Evolutionary conservation across 2,797 vertebrate genomes (phyloP), one percentile per base, ranked within the genome.

Genomic region (Sarcoramphus papa): DNA sequence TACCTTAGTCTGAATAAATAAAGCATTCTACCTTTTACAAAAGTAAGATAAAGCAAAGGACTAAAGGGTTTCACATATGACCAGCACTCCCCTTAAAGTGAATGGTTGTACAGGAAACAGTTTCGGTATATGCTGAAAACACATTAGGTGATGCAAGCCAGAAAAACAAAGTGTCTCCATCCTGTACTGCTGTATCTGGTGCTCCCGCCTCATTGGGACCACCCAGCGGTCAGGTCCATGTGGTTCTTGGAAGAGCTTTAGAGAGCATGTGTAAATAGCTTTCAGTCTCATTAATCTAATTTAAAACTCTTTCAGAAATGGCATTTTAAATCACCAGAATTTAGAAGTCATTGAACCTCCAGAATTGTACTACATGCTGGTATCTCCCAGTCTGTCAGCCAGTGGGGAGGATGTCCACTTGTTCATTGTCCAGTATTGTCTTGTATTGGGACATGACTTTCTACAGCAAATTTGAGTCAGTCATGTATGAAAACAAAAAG

Each of bases 1-100:
- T 96, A 93, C 85, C 90, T 96, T 95, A 92, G 85, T 65, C 87
- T 94, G 79, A 79, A 88, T 81, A 97, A 97, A 96, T 95, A 97
- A 96, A 97, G 87, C 70, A 48, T 94, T 92, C 79, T 95, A 35
- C 79, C 87, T 93, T 93, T 90, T 91, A 95, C 79, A 92, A 51
- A 96, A 96, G 82, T 94, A 91, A 97, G 95, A 95, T 94, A 95
- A 97, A 97, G 93, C 75, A 69, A 90, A 82, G 79, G 40, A 78
- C 89, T 93, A 67, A 96, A 92, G 92, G 76, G 19, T 91, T 97
- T 93, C 79, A 67, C 89, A 81, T 91, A 83, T 64, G 92, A 93
- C 65, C 62, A 45, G 7, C 51, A 19, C n/a, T 81, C 54, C 56
- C 62, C 45, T 83, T 86, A 84, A 93, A 96, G 57, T 8, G 4